Evolutionary conservation across 2,888 invertebrate species (phyloP).

Genomic region (Ferrisia virgata): DNA sequence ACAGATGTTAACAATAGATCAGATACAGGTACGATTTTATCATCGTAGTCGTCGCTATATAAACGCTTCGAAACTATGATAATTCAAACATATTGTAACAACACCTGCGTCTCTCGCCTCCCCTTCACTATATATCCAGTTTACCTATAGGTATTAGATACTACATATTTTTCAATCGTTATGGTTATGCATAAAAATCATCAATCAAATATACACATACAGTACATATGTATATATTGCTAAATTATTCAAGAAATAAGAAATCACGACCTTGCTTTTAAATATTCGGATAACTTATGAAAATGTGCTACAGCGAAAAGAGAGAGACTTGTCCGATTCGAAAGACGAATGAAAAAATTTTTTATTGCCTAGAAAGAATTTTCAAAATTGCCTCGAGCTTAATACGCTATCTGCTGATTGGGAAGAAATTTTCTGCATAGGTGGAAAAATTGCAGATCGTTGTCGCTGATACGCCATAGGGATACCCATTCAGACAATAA

Average conservation of each 20-base stretch:
- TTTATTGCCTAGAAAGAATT: not conserved
- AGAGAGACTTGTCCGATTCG: not conserved
- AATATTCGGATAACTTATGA: not conserved
- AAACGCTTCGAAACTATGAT: not conserved
- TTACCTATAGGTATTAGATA: no score
- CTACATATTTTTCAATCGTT: not conserved
- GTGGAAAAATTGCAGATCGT: not conserved
- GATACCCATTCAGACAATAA: not conserved
- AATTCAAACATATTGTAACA: not conserved
- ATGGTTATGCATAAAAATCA: not conserved
- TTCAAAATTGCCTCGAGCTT: not conserved
- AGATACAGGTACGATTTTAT: not conserved
- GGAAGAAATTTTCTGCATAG: not conserved
- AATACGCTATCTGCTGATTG: not conserved
- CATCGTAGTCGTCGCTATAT: not conserved
- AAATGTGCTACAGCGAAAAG: not conserved
- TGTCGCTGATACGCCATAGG: not conserved
- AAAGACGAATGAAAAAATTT: not conserved
- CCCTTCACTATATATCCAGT: not conserved
- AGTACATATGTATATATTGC: not conserved
- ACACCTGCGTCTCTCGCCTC: not conserved
- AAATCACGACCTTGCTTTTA: not conserved
- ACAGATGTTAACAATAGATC: conserved; percentile 6
- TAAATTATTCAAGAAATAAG: not conserved
- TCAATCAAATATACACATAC: not conserved